A percentile compares a stretch with the other conserved stretches of the same genome.
These are phyloP conservation scores for Micromys minutus DNA, from an alignment of 2,113 vertebrate species.

Conservation along the genomic window DNA sequence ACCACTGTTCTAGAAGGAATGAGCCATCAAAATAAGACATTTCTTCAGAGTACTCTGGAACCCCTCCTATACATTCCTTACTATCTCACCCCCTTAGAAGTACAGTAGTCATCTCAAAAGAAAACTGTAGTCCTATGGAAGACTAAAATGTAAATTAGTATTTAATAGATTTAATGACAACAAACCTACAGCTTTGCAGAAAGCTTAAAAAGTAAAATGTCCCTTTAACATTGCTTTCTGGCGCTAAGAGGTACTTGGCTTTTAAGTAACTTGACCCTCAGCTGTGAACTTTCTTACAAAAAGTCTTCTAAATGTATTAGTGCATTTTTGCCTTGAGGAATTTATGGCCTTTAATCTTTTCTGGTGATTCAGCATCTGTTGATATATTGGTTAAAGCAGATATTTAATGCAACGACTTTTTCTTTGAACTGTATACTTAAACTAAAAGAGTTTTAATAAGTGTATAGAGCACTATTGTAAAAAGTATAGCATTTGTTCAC, in stretches of 20 bases:
- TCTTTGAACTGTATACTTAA: background rate
- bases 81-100: background rate
- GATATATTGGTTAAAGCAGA: constrained; percentile 1
- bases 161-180: constrained; percentile 28
- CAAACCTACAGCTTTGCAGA: background rate
- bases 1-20: background rate
- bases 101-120: background rate
- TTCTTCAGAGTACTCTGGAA: background rate
- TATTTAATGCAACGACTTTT: background rate
- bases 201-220: background rate
- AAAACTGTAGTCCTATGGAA: background rate
- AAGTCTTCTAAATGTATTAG: constrained; percentile 31
- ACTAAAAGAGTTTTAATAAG: constrained; percentile 9
- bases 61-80: background rate
- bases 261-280: background rate
- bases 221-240: constrained; percentile 33
- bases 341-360: background rate
- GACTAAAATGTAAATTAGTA: background rate
- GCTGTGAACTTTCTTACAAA: background rate
- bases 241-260: background rate
- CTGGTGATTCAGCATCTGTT: constrained; percentile 3
- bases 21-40: rapidly evolving
- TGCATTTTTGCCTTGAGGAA: constrained; percentile 1
- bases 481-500: background rate
- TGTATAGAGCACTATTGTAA: background rate